A percentile compares a stretch with the other conserved stretches of the same genome.
phyloP scores from a whole-genome alignment of 2,113 vertebrate species.

The Trematocara nigrifrons region DNA sequence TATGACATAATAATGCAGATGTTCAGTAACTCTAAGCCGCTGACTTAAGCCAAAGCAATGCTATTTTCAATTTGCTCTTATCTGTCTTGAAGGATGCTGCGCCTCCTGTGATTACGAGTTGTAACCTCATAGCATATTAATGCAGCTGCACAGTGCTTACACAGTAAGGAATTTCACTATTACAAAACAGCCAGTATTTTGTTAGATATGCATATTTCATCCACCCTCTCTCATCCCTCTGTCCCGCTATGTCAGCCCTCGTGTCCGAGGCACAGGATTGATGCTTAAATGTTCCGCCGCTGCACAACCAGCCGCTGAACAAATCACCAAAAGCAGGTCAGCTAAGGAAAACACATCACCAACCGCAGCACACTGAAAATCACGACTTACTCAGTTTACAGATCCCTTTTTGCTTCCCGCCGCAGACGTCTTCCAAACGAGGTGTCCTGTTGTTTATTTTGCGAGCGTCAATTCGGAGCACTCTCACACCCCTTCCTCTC shows the following conservation, averaged over 20 bases:
- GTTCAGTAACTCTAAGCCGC: not conserved
- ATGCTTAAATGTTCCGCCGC: conserved; percentile 28
- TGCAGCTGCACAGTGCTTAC: not conserved
- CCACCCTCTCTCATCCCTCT: not conserved
- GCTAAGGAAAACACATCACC: not conserved
- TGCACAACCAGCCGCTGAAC: conserved; percentile 1
- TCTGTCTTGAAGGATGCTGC: conserved; percentile 1
- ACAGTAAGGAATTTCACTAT: not conserved
- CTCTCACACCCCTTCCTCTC: conserved; percentile 22
- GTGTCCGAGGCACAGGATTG: not conserved
- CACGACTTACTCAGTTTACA: conserved; percentile 56
- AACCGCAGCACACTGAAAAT: not conserved
- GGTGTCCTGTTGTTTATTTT: conserved; percentile 50
- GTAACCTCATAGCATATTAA: not conserved
- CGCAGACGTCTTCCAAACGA: conserved; percentile 39
- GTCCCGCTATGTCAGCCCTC: not conserved
- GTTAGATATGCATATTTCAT: not conserved
- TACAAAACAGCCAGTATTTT: not conserved
- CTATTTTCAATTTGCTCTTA: not conserved
- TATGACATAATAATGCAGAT: conserved; percentile 26
- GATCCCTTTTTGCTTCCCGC: conserved; percentile 45
- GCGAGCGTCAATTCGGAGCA: conserved; percentile 21
- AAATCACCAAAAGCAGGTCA: conserved; percentile 25
- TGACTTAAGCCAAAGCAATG: not conserved
- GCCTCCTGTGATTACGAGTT: not conserved